These are phyloP conservation scores for Gymnoscelis rufifasciata DNA, from an alignment of 2,888 invertebrate genomes.

Conservation along the genomic window DNA sequence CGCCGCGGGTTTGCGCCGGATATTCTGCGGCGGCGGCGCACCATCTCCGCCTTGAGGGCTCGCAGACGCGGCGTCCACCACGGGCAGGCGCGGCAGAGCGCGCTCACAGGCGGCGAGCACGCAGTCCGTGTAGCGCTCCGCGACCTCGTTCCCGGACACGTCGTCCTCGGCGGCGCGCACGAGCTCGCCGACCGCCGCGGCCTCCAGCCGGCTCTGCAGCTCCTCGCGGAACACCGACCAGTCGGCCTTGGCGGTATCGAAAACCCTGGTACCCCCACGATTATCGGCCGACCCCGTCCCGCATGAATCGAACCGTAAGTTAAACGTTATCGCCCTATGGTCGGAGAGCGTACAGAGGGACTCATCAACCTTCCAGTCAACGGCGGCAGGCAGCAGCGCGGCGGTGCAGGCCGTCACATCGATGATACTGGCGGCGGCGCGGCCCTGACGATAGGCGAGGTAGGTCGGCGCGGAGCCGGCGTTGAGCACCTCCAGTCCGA, in stretches of 20 bases:
- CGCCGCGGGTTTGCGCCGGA: not conserved
- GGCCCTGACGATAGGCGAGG: not conserved
- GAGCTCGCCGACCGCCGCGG: not conserved
- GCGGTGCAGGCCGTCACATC: constrained; percentile 8
- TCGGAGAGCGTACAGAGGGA: not conserved
- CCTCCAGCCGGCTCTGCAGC: not conserved
- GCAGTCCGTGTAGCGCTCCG: not conserved
- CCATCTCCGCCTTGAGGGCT: not conserved
- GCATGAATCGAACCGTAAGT: not conserved
- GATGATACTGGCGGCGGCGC: not conserved
- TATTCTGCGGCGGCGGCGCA: not conserved
- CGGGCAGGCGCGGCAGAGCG: not conserved
- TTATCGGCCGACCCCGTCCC: too few relatives aligned
- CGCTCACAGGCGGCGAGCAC: not conserved
- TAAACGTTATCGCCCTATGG: not conserved
- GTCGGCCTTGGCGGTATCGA: not conserved
- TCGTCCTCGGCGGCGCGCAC: not conserved
- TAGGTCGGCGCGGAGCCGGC: not conserved
- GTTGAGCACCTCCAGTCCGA: constrained; percentile 1
- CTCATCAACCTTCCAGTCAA: not conserved
- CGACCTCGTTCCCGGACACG: too few relatives aligned
- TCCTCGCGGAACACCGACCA: not conserved
- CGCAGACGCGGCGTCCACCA: not conserved
- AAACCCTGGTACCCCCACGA: not conserved
- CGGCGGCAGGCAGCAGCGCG: not conserved